Base-by-base conservation (phyloP, 2,888 invertebrate species). In the Nomada lathburiana region DNA sequence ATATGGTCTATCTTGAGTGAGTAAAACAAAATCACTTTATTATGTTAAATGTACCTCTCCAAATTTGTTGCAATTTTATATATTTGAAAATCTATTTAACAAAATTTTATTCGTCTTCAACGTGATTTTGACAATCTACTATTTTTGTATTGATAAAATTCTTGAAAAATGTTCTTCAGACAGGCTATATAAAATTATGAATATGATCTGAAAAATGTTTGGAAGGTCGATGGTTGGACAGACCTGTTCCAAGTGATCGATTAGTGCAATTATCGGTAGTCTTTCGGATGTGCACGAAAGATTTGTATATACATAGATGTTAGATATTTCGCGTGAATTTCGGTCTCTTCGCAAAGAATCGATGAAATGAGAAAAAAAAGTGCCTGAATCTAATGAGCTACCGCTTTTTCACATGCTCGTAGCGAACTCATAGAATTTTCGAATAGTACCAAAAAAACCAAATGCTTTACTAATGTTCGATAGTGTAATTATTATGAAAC, bases 391-490 rank as follows among this genome's bases (percentile, higher is more conserved):
- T 64, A 71, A 77, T 72, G 85, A 87, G 83, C 85, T 84, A 72
- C 85, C 83, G 87, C 82, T 86, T 86, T 65, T 74, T 78, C 59
- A 82, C 50, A 50, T 59, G 68, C 68, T 77, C 64, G 57, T 86
- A 86, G 71, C 36, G 50, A 80, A 65, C 20, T 57, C 36, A 62
- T 85, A 80, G 83, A 64, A 64, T 72, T 76, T 76, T 83, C 60
- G 71, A 84, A 83, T 80, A 78, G 82, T 89, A 90, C 86, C 89
- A 88, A 90, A 90, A 89, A 90, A 89, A 90, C 81, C 69, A 36
- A 84, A 86, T 87, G 90, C 90, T 90, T 90, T 90, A 88, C 68
- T 87, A 86, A 89, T 87, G 70, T 73, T 79, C 75, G 77, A 60
- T 82, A 71, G 64, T 20, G 63, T 65, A 59, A 68, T 18, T 16